Percentiles rank a stretch among this genome's conserved stretches.
These are phyloP conservation scores for Heloderma charlesbogerti DNA, from an alignment of 2,113 vertebrate species.

Conservation along the genomic window DNA sequence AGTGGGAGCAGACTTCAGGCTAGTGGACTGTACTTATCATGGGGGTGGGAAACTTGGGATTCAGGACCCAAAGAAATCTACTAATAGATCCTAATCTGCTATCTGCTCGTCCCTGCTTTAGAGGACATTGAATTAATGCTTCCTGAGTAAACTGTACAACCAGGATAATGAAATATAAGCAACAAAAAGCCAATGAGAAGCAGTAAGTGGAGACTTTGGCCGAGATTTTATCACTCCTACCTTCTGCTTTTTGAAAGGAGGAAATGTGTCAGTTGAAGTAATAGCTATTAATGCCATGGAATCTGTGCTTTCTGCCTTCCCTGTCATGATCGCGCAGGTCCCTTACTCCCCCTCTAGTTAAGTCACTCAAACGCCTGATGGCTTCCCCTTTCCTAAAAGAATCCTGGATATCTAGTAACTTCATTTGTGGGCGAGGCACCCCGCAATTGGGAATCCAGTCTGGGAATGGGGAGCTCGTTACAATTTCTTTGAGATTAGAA, in stretches of 20 bases:
- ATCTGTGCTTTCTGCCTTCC: slow-evolving; percentile 78
- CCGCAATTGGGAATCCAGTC: slow-evolving; percentile 53
- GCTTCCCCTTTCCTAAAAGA: slow-evolving; percentile 79
- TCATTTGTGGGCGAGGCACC: slow-evolving; percentile 39
- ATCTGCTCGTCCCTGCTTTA: background rate
- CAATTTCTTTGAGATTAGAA: background rate
- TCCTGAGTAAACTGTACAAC: background rate
- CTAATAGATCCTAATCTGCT: background rate
- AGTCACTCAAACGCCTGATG: slow-evolving; percentile 71
- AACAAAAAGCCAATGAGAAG: background rate
- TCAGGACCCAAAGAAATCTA: background rate
- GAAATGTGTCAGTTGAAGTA: slow-evolving; percentile 73
- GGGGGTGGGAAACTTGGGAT: background rate
- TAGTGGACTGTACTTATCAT: too few species aligned
- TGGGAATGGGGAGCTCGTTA: slow-evolving; percentile 26
- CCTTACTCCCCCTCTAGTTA: slow-evolving; percentile 64
- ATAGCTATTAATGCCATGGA: slow-evolving; percentile 80
- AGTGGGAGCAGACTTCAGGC: too few species aligned
- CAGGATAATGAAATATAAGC: background rate
- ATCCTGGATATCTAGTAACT: slow-evolving; percentile 76
- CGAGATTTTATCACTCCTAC: slow-evolving; percentile 14
- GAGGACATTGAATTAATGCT: background rate
- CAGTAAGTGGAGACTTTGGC: slow-evolving; percentile 17
- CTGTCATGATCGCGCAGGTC: slow-evolving; percentile 78
- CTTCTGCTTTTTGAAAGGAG: slow-evolving; percentile 55